These are phyloP conservation scores for Cosmorhoe ocellata DNA, from an alignment of 2,888 invertebrate genomes.

Conservation along the genomic window DNA sequence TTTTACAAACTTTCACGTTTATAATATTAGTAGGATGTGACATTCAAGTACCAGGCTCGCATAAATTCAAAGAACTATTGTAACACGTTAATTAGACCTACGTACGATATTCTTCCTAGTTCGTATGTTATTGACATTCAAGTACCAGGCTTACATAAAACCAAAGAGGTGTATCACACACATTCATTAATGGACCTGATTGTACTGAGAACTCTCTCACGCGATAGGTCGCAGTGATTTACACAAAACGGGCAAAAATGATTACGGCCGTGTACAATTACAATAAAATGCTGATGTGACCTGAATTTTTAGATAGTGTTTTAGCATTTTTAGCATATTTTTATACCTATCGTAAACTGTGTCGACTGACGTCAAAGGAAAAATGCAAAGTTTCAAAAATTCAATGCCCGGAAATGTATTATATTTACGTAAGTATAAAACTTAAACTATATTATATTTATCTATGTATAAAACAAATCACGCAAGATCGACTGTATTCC, in stretches of 20 bases:
- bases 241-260: conserved; percentile 10
- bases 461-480: too few species aligned
- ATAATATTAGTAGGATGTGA: too few species aligned
- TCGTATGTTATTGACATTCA: conserved; percentile 8
- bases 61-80: conserved; percentile 12
- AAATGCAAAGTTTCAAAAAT: background rate
- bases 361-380: background rate
- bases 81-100: too few species aligned
- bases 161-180: conserved; percentile 14
- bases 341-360: too few species aligned
- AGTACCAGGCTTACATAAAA: conserved; percentile 20
- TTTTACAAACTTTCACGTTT: too few species aligned
- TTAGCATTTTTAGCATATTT: background rate
- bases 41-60: conserved; percentile 20
- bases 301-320: conserved; percentile 1
- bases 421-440: too few species aligned
- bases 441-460: too few species aligned
- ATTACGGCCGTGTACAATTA: background rate
- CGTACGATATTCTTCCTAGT: too few species aligned
- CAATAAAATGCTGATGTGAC: conserved; percentile 6
- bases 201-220: conserved; percentile 69
- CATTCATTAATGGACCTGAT: conserved; percentile 8
- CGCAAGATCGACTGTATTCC: too few species aligned
- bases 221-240: conserved; percentile 51
- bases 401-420: too few species aligned